A percentile compares a stretch with the other conserved stretches of the same genome.
These are phyloP conservation scores for Phenganax stokvisi DNA, from an alignment of 92 coral and sea anemone species.

Conservation along the genomic window DNA sequence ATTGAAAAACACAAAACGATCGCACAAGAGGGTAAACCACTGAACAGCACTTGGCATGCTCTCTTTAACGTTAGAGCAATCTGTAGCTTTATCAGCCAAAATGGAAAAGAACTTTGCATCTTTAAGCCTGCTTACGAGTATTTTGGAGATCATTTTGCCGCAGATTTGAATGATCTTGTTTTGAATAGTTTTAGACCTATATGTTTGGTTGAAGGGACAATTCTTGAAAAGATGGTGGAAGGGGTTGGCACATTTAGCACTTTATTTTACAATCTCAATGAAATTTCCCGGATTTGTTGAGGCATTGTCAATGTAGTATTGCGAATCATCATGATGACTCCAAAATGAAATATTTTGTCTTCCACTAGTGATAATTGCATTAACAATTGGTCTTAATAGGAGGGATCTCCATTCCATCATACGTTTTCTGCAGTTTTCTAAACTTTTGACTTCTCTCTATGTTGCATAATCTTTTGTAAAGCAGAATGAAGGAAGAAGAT, in stretches of 20 bases:
- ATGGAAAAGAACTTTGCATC: no score
- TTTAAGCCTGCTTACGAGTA: no score
- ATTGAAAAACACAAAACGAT: no score
- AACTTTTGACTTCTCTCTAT: conserved; percentile 16
- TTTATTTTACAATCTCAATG: conserved; percentile 31
- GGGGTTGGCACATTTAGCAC: conserved; percentile 3
- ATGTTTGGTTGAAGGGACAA: neutral
- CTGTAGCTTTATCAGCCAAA: no score
- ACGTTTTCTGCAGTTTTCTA: conserved; percentile 30
- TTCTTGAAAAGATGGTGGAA: neutral
- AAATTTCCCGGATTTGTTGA: conserved; percentile 24
- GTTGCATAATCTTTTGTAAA: conserved; percentile 18
- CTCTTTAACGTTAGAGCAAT: no score
- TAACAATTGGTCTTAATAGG: conserved; percentile 26
- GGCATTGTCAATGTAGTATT: conserved; percentile 17
- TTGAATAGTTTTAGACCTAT: no score
- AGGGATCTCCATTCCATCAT: conserved; percentile 23
- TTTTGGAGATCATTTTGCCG: no score
- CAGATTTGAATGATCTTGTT: no score
- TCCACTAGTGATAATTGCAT: conserved; percentile 38
- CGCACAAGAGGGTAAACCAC: no score
- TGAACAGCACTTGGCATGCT: no score
- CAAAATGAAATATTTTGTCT: conserved; percentile 37
- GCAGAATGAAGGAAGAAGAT: conserved; percentile 26
- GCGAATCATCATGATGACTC: conserved; percentile 41